These are phyloP conservation scores for Nixonia krombeini DNA, from an alignment of 1,140 invertebrate genomes.

Conservation along the genomic window DNA sequence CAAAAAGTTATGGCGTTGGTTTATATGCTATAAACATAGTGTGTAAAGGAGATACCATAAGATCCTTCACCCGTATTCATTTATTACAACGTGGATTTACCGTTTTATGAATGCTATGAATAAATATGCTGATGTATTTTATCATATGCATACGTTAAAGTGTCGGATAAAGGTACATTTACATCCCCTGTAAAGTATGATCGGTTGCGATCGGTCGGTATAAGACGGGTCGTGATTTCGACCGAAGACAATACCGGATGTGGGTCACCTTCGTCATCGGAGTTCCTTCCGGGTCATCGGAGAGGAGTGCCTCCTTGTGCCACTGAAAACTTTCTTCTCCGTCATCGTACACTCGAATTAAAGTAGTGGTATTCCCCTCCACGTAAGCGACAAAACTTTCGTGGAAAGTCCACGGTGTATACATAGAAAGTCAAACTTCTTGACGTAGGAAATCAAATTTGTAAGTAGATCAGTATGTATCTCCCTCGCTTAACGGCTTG, in stretches of 20 bases:
- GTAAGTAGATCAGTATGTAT: not conserved
- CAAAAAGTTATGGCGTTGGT: no score
- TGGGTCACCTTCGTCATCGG: slow-evolving; percentile 58
- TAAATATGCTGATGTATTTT: not conserved
- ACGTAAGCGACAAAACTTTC: slow-evolving; percentile 54
- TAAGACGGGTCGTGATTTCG: slow-evolving; percentile 5
- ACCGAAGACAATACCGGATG: slow-evolving; percentile 42
- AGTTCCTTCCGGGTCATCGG: slow-evolving; percentile 62
- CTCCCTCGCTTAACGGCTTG: not conserved
- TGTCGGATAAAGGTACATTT: slow-evolving; percentile 14
- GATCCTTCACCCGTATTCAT: no score
- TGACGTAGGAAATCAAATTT: slow-evolving; percentile 13
- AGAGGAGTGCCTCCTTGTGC: slow-evolving; percentile 34
- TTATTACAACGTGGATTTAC: no score
- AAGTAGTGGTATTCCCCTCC: slow-evolving; percentile 21
- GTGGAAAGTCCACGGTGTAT: slow-evolving; percentile 41
- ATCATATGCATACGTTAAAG: not conserved
- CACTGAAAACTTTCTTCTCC: slow-evolving; percentile 60
- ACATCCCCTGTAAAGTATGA: slow-evolving; percentile 22
- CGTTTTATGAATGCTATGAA: not conserved
- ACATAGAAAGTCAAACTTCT: slow-evolving; percentile 33
- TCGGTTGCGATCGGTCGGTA: slow-evolving; percentile 9
- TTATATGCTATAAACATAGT: no score
- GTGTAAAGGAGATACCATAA: no score
- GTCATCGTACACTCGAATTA: slow-evolving; percentile 45